Percentiles rank a stretch among this genome's conserved stretches.
phyloP scores from a whole-genome alignment of 2,797 vertebrate genomes.

The Bradypodion ventrale region DNA sequence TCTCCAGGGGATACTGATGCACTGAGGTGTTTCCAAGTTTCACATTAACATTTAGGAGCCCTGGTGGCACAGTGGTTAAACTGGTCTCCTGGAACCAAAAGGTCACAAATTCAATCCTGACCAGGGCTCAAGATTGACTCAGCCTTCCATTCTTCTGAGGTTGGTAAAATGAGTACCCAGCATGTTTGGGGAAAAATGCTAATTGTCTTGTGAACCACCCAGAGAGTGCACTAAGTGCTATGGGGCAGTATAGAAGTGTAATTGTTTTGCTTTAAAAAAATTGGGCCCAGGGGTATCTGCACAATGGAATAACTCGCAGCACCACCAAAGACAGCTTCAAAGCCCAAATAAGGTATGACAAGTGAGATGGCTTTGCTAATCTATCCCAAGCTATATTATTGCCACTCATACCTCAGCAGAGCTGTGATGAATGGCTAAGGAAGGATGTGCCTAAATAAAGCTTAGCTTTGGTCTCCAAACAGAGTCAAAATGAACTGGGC shows the following conservation, averaged over 20 bases:
- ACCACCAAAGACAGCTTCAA: conserved; percentile 36
- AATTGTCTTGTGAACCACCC: no score
- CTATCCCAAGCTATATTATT: conserved; percentile 46
- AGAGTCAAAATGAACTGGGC: conserved; percentile 72
- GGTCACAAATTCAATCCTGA: no score
- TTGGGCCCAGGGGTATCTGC: not conserved
- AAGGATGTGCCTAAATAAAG: conserved; percentile 59
- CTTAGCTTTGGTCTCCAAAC: conserved; percentile 62
- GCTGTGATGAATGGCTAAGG: conserved; percentile 59
- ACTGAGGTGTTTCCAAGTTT: not conserved
- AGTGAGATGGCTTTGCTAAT: conserved; percentile 45
- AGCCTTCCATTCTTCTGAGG: no score
- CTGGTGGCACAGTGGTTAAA: no score
- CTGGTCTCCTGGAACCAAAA: no score
- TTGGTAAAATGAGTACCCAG: no score
- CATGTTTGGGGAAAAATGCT: no score
- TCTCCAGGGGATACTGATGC: not conserved
- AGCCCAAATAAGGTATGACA: conserved; percentile 46
- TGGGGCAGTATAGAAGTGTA: no score
- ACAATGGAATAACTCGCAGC: conserved; percentile 5
- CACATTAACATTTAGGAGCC: not conserved
- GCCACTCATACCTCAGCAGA: conserved; percentile 48
- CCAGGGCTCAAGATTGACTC: no score
- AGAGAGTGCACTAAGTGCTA: no score
- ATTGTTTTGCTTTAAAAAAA: no score